These are phyloP conservation scores for Notarius lentiginosus DNA, from an alignment of 2,113 vertebrate species.

Conservation along the genomic window DNA sequence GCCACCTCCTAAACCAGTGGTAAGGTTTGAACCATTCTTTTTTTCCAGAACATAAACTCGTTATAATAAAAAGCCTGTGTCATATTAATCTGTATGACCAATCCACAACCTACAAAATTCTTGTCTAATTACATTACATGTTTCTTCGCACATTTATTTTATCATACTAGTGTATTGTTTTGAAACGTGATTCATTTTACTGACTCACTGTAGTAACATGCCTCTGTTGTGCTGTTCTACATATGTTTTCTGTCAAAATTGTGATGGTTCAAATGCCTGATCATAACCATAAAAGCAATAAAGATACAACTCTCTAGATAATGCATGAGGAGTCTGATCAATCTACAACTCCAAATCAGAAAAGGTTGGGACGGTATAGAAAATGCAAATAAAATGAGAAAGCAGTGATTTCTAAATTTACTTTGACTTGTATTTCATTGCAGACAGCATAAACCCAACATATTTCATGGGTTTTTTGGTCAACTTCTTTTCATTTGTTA, in stretches of 20 bases:
- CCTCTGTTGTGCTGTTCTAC: neutral
- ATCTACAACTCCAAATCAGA: neutral
- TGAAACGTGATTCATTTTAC: neutral
- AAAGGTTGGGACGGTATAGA: too few species aligned
- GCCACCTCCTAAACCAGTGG: neutral
- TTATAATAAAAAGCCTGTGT: neutral
- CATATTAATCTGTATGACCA: neutral
- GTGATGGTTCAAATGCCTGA: neutral
- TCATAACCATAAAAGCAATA: neutral
- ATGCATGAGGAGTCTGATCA: neutral
- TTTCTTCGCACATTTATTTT: neutral
- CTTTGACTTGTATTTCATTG: too few species aligned
- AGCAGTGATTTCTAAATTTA: too few species aligned
- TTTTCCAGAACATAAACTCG: neutral
- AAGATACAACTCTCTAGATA: neutral
- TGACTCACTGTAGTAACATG: neutral
- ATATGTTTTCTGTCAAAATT: neutral
- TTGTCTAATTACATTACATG: neutral
- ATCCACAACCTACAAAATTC: neutral
- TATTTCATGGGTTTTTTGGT: too few species aligned
- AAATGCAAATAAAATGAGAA: too few species aligned
- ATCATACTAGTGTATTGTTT: neutral
- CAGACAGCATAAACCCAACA: too few species aligned
- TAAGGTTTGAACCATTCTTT: neutral
- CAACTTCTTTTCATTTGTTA: too few species aligned